These are phyloP conservation scores for Caenorhabditis zanzibari DNA, from an alignment of 2,888 invertebrate species.

Conservation along the genomic window DNA sequence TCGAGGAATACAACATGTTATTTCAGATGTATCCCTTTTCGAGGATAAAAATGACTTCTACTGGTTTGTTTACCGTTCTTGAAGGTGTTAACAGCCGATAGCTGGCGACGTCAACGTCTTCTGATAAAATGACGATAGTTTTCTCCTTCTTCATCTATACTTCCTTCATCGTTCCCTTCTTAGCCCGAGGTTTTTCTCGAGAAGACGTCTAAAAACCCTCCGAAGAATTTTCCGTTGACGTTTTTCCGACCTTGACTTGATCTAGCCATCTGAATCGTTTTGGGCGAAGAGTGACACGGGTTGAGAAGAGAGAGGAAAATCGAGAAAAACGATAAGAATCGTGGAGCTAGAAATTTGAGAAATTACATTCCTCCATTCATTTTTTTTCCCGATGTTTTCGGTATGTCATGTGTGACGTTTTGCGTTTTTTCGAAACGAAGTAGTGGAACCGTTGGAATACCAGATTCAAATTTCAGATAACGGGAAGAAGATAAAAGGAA, in stretches of 20 bases:
- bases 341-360: slow-evolving; percentile 26
- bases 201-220: slow-evolving; percentile 7
- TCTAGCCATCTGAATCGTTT: slow-evolving; percentile 34
- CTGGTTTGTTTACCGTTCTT: slow-evolving; percentile 33
- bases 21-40: too few relatives aligned
- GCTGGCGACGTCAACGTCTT: slow-evolving; percentile 25
- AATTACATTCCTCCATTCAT: slow-evolving; percentile 13
- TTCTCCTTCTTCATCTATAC: slow-evolving; percentile 8
- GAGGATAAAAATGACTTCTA: neutral
- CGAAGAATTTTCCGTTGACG: slow-evolving; percentile 28
- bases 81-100: slow-evolving; percentile 28
- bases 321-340: slow-evolving; percentile 25
- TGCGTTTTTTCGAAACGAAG: slow-evolving; percentile 2
- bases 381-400: slow-evolving; percentile 12
- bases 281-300: slow-evolving; percentile 20
- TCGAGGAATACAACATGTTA: too few relatives aligned
- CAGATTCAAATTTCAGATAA: slow-evolving; percentile 17
- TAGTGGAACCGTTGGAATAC: slow-evolving; percentile 35
- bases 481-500: neutral
- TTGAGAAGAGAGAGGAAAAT: neutral
- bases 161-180: slow-evolving; percentile 21
- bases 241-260: slow-evolving; percentile 48
- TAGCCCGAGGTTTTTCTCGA: slow-evolving; percentile 4
- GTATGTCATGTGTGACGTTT: slow-evolving; percentile 3
- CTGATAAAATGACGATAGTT: slow-evolving; percentile 40